phyloP scores from a whole-genome alignment of 2,113 vertebrate genomes.

The Synodontis membranacea region DNA sequence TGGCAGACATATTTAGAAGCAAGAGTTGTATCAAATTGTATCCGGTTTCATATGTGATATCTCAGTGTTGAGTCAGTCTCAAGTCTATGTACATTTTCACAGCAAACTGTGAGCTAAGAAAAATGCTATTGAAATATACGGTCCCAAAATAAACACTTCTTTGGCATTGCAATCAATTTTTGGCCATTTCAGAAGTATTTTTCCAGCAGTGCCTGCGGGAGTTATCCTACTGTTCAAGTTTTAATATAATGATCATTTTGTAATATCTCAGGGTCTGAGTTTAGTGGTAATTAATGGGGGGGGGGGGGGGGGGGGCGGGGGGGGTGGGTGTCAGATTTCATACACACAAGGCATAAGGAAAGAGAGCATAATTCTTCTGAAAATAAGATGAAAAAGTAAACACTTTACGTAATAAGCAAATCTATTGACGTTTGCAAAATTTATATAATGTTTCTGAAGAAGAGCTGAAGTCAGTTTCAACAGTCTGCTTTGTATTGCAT shows the following conservation, averaged over 20 bases:
- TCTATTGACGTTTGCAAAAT: neutral
- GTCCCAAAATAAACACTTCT: neutral
- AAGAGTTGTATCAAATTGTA: neutral
- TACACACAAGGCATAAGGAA: neutral
- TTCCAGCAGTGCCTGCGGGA: neutral
- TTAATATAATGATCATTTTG: neutral
- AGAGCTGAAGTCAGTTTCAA: neutral
- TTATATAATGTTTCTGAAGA: neutral
- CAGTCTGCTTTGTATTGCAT: too few species aligned
- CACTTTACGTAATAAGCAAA: neutral
- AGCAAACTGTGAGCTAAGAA: constrained; percentile 16
- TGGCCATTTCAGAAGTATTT: neutral
- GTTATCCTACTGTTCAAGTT: neutral
- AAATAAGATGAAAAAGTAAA: neutral
- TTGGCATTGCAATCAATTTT: neutral
- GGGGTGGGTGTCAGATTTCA: neutral
- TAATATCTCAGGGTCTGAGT: neutral
- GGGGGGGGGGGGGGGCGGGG: too few species aligned
- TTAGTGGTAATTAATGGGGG: neutral
- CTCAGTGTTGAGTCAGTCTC: neutral
- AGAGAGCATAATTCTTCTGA: neutral
- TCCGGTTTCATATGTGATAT: neutral
- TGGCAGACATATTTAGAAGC: neutral
- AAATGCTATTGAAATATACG: neutral
- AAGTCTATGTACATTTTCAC: neutral